These are phyloP conservation scores for Lithobates pipiens DNA, from an alignment of 2,797 vertebrate genomes.

Conservation along the genomic window DNA sequence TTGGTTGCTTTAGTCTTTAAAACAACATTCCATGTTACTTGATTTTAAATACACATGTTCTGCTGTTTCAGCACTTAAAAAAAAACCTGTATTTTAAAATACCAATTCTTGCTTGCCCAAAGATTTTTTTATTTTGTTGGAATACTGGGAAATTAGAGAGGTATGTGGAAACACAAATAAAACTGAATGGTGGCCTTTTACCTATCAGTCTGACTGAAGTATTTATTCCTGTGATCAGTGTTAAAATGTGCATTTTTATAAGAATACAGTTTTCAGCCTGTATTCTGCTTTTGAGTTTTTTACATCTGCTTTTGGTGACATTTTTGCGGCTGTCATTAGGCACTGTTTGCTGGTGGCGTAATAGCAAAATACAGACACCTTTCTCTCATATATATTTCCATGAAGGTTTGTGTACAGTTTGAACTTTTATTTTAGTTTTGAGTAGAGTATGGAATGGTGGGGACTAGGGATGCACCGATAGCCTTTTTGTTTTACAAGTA, in stretches of 20 bases:
- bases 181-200: not conserved
- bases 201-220: not conserved
- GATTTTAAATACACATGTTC: constrained; percentile 14
- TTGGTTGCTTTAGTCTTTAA: constrained; percentile 37
- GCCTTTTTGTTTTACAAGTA: too few relatives aligned
- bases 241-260: not conserved
- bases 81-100: not conserved
- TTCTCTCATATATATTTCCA: too few relatives aligned
- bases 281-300: too few relatives aligned
- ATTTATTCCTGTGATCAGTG: not conserved
- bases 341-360: too few relatives aligned
- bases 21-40: constrained; percentile 18
- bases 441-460: too few relatives aligned
- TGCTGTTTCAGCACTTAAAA: constrained; percentile 29
- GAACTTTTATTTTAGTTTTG: too few relatives aligned
- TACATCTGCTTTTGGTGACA: too few relatives aligned
- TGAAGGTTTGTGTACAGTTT: too few relatives aligned
- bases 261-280: not conserved
- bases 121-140: not conserved
- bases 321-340: too few relatives aligned
- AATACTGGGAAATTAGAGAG: not conserved
- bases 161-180: not conserved
- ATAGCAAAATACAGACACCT: too few relatives aligned
- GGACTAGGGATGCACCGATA: too few relatives aligned
- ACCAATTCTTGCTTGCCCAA: not conserved